phyloP scores from a whole-genome alignment of 2,888 invertebrate species.

The Alloscopus bannaensis region DNA sequence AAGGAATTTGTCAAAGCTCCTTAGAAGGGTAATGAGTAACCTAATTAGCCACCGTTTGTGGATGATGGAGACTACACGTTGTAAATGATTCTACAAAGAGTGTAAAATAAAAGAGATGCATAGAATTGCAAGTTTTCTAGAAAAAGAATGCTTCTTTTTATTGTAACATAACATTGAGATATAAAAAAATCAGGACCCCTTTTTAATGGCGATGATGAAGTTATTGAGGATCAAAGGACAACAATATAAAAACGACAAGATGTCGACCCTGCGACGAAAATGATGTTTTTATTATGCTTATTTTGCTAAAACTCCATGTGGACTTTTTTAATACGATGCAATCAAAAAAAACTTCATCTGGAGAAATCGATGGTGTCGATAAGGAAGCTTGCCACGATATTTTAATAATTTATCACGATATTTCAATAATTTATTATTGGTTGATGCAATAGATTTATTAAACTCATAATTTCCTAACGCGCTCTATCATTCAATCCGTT shows the following conservation, averaged over 20 bases:
- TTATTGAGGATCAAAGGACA: conserved; percentile 39
- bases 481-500: too few species aligned
- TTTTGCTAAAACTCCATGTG: conserved; percentile 24
- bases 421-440: too few species aligned
- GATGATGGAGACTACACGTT: too few species aligned
- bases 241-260: conserved; percentile 45
- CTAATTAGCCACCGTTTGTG: not conserved
- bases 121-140: too few species aligned
- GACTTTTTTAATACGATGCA: not conserved
- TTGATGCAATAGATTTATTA: too few species aligned
- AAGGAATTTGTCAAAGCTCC: conserved; percentile 45
- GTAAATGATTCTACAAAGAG: too few species aligned
- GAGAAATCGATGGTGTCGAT: too few species aligned
- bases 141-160: not conserved
- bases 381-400: too few species aligned
- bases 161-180: too few species aligned
- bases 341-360: not conserved
- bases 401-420: too few species aligned
- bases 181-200: conserved; percentile 1
- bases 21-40: conserved; percentile 22
- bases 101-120: too few species aligned
- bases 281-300: not conserved
- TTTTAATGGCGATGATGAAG: conserved; percentile 12
- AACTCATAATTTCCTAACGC: too few species aligned
- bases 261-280: conserved; percentile 52